phyloP scores from a whole-genome alignment of 2,888 invertebrate genomes.

The Germaria angustata region DNA sequence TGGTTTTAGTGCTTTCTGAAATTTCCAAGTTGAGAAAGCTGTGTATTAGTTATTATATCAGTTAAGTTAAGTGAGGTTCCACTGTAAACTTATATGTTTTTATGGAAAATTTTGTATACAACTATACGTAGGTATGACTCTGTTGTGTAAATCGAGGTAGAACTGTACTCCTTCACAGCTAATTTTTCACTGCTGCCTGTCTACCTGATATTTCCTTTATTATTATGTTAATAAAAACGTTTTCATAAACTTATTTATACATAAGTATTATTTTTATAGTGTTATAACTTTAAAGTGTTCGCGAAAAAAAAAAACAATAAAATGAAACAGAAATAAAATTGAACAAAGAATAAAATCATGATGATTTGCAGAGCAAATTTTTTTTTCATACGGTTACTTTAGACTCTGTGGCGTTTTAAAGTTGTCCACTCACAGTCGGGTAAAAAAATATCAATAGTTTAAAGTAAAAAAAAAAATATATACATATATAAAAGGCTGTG shows the following conservation, averaged over 20 bases:
- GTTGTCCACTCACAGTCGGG: background rate
- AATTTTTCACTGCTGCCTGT: background rate
- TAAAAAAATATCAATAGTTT: background rate
- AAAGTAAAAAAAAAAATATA: background rate
- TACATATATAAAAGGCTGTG: too few relatives aligned
- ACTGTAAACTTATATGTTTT: too few relatives aligned
- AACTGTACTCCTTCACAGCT: background rate
- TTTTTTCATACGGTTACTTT: conserved; percentile 33
- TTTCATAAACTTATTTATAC: background rate
- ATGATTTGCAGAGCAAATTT: conserved; percentile 42
- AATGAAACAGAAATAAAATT: background rate
- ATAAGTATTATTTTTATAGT: background rate
- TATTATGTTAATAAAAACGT: background rate
- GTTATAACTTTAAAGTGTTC: background rate
- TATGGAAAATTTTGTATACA: too few relatives aligned
- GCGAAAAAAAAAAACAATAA: background rate
- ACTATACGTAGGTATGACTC: too few relatives aligned
- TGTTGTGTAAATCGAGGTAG: background rate
- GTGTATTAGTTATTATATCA: too few relatives aligned
- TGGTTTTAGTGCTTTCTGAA: too few relatives aligned
- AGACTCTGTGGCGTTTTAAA: conserved; percentile 45
- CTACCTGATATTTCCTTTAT: background rate
- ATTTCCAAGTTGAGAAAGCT: too few relatives aligned
- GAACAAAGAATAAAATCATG: conserved; percentile 19
- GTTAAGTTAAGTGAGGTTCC: too few relatives aligned